Evolutionary conservation across 1,140 invertebrate genomes (phyloP), one percentile per base, ranked within the genome.

Genomic region (Pantala flavescens): DNA sequence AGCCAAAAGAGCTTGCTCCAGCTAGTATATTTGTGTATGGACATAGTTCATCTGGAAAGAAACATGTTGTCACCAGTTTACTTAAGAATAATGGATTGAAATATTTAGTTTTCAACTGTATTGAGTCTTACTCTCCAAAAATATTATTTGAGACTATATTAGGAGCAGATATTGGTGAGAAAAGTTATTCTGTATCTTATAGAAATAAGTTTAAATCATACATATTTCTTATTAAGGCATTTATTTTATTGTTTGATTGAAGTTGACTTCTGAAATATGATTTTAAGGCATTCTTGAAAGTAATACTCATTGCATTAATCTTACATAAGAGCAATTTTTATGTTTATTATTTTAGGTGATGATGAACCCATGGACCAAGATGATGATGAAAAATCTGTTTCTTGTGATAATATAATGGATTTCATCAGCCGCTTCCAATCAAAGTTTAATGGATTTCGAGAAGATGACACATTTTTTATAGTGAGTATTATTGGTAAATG

Each of bases 41-140:
- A 49, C 89, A 90, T 79, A 88, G 91, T 77, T 88, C 90, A 7
- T 91, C 91, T 16, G 94, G 93, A 23, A 96, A 96, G 84, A 89
- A 89, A 24, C 81, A 89, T 0, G 84, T 94, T 70, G 79, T 93
- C 1, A 82, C 83, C 70, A 82, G 83, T 21, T 79, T 92, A 16
- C 79, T 94, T 0, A 78, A 85, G 23, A 81, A 85, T 76, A 83
- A 90, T 49, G 78, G 85, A 11, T 88, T 90, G 70, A 89, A 87
- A 80, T 83, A 86, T 78, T 88, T 89, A 24, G 81, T 88, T 71
- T 82, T 95, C n/a, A 93, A 95, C 81, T 92, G 92, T 80, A 85
- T 94, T 9, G 93, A 96, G 80, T 92, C 91, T 79, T 91, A 91
- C 79, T 87, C 86, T n/a, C 82, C 85, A 1, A 90, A 89, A 82